A percentile compares a stretch with the other conserved stretches of the same genome.
Evolutionary conservation across 1,140 invertebrate species (phyloP).

Genomic region (Copidosoma floridanum): DNA sequence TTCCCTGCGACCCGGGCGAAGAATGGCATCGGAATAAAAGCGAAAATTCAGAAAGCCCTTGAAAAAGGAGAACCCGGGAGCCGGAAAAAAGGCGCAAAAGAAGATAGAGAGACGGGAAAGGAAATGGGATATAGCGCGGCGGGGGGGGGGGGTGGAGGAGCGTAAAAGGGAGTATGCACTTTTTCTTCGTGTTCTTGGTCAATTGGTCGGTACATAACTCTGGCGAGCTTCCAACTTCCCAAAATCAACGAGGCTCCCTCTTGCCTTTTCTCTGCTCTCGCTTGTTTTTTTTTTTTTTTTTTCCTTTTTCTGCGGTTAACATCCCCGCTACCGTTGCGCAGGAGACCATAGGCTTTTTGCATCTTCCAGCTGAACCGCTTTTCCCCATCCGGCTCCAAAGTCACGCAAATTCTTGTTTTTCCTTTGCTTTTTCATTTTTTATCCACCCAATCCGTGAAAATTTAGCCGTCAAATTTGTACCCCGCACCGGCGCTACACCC

Average conservation of each 20-base stretch:
- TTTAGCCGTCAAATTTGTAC: no score
- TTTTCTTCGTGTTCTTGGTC: constrained; percentile 23
- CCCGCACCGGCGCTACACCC: no score
- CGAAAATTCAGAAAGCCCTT: not conserved
- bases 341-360: constrained; percentile 14
- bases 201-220: constrained; percentile 31
- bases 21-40: not conserved
- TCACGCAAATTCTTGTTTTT: no score
- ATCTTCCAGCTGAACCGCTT: constrained; percentile 3
- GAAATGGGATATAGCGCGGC: no score
- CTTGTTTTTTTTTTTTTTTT: not conserved
- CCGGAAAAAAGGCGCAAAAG: constrained; percentile 1
- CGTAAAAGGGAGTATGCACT: not conserved
- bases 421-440: no score
- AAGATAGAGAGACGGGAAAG: not conserved
- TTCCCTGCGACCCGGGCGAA: no score
- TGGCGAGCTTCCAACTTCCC: constrained; percentile 27
- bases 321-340: constrained; percentile 2
- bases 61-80: not conserved
- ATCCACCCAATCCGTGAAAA: no score
- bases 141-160: not conserved
- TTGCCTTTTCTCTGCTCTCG: not conserved
- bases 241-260: constrained; percentile 25
- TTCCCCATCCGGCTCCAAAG: no score
- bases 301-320: constrained; percentile 15